phyloP scores from a whole-genome alignment of 2,113 vertebrate species.

The Indicator indicator region DNA sequence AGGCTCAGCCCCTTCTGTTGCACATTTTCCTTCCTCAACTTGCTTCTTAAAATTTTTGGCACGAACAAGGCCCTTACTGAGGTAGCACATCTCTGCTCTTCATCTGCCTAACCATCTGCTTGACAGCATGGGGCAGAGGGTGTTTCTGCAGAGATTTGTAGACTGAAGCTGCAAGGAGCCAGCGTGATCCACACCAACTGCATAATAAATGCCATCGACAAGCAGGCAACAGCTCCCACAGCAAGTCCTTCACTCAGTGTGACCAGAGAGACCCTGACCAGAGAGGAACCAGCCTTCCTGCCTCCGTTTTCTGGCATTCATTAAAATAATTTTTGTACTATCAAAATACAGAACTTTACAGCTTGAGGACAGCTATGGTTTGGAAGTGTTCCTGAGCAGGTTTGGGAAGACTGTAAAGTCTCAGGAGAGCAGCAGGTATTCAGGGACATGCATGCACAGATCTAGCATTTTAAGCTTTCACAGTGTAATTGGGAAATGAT shows the following conservation, averaged over 20 bases:
- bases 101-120: slow-evolving; percentile 54
- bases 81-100: slow-evolving; percentile 37
- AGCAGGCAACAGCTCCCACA: not conserved
- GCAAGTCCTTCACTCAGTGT: not conserved
- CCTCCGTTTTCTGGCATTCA: not conserved
- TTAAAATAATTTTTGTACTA: not conserved
- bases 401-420: not conserved
- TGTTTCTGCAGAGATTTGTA: slow-evolving; percentile 5
- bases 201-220: not conserved
- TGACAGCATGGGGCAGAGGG: not conserved
- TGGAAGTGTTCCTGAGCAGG: not conserved
- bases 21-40: not conserved
- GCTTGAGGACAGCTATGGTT: not conserved
- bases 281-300: not conserved
- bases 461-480: not conserved
- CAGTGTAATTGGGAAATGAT: not conserved
- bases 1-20: not conserved
- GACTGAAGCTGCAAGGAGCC: not conserved
- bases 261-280: not conserved
- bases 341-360: not conserved
- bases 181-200: not conserved
- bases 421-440: not conserved
- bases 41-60: not conserved
- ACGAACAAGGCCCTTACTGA: not conserved
- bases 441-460: not conserved